Evolutionary conservation across 2,113 vertebrate species (phyloP).

Genomic region (Pagrus major): DNA sequence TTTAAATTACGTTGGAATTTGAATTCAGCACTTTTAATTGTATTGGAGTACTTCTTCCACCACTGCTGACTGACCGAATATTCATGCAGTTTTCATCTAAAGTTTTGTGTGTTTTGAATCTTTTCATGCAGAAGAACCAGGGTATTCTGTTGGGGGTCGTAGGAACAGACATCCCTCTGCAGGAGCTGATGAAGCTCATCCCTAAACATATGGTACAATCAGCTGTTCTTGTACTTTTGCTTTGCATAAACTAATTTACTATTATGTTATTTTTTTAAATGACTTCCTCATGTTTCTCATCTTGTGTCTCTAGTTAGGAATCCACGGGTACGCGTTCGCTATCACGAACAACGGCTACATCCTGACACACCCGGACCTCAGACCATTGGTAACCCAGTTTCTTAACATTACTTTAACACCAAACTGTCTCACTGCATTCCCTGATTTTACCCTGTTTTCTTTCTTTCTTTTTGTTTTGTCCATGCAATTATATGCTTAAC

Average conservation of each 20-base stretch:
- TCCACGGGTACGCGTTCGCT: conserved; percentile 97
- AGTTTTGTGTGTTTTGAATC: conserved; percentile 51
- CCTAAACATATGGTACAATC: conserved; percentile 96
- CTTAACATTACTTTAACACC: conserved; percentile 15
- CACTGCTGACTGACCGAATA: not conserved
- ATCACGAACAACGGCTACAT: conserved; percentile 99
- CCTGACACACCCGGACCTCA: conserved; percentile 95
- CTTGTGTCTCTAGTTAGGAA: conserved; percentile 89
- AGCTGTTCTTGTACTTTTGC: conserved; percentile 42
- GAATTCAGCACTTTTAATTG: no score
- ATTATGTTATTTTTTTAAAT: not conserved
- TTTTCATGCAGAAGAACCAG: conserved; percentile 90
- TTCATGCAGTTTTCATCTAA: conserved; percentile 26
- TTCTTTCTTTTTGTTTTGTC: conserved; percentile 59
- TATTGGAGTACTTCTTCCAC: not conserved
- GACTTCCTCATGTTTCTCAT: conserved; percentile 17
- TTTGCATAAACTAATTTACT: conserved; percentile 37
- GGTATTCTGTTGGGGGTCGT: conserved; percentile 98
- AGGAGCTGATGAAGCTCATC: conserved; percentile 97
- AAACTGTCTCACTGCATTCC: conserved; percentile 54
- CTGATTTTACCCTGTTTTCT: conserved; percentile 67
- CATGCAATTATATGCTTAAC: conserved; percentile 57
- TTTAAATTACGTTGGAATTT: no score
- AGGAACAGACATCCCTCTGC: conserved; percentile 98
- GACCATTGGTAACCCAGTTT: conserved; percentile 91